A percentile compares a stretch with the other conserved stretches of the same genome.
These are phyloP conservation scores for Tragulus kanchil DNA, from an alignment of 2,113 vertebrate species.

Conservation along the genomic window DNA sequence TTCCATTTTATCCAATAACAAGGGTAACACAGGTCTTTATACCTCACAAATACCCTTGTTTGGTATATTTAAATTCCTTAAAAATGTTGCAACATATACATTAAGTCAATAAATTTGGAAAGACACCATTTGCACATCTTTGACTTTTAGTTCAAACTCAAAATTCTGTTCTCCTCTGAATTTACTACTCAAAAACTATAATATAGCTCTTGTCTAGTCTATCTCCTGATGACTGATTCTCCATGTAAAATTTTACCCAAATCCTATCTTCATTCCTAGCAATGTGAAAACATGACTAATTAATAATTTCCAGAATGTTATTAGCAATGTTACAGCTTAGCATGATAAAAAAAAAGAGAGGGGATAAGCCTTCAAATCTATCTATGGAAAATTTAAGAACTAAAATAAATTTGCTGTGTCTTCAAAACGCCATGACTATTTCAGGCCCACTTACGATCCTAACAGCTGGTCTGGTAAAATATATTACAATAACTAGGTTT, in stretches of 20 bases:
- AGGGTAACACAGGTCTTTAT: not conserved
- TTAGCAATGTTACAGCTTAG: constrained; percentile 20
- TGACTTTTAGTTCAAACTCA: constrained; percentile 4
- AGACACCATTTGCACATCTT: not conserved
- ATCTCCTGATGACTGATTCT: not conserved
- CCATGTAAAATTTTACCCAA: too few relatives aligned
- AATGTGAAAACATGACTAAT: constrained; percentile 14
- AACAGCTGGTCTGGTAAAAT: constrained; percentile 63
- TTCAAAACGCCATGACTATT: constrained; percentile 68
- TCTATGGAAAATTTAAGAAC: constrained; percentile 63
- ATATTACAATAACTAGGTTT: constrained; percentile 57
- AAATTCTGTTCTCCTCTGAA: not conserved
- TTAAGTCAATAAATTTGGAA: constrained; percentile 1
- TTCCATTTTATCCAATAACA: not conserved
- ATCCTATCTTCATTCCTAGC: too few relatives aligned
- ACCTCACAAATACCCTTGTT: not conserved
- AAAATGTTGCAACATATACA: not conserved
- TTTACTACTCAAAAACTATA: constrained; percentile 8
- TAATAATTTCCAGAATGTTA: constrained; percentile 31
- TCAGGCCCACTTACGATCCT: constrained; percentile 45
- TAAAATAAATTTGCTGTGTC: constrained; percentile 60
- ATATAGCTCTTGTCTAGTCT: constrained; percentile 25
- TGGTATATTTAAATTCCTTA: not conserved
- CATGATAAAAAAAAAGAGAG: not conserved
- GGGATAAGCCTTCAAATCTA: constrained; percentile 46